Evolutionary conservation across 2,888 invertebrate species (phyloP), one percentile per base, ranked within the genome.

Genomic region (Dorcus hopei): DNA sequence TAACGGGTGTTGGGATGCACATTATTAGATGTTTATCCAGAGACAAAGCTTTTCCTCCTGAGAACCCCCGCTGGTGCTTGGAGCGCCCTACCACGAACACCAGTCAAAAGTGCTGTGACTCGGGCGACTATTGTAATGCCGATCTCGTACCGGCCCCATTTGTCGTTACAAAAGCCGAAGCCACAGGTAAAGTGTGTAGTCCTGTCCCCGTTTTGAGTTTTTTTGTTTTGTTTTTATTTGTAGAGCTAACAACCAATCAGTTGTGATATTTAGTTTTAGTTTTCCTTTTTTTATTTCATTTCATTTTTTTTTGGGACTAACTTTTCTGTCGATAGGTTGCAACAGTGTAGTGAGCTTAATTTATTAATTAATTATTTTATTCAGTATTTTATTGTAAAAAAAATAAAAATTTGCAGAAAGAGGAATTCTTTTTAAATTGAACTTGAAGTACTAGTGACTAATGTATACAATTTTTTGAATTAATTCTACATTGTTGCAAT

Each of bases 61-160:
- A 85, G 77, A 77, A 79, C 68, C 82, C 85, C 49, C 72, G 73
- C 65, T 76, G 72, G 77, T 85, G 85, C 77, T 74, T 71, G 64
- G 71, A 69, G 65, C 75, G 72, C 68, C 75, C 76, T 65, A 75
- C 77, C 65, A 67, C 73, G 58, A 58, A 61, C 58, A 51, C 61
- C 65, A 76, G 72, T 70, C 64, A 67, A 54, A 57, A 66, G 61
- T 83, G 83, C 78, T 87, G 86, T 79, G 77, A 80, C 70, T 74
- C 81, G 73, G 77, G 74, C 74, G 83, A 86, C 77, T 80, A 79
- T 78, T 87, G 87, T 81, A 87, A 85, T 79, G 73, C 73, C 67
- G 71, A 72, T 67, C 53, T 68, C 59, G 62, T 50, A 55, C 69
- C 68, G 64, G 64, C 65, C 38, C 64, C 65, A 55, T 61, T 61